Evolutionary conservation across 2,113 vertebrate species (phyloP).

Genomic region (Rhynchomys soricoides): DNA sequence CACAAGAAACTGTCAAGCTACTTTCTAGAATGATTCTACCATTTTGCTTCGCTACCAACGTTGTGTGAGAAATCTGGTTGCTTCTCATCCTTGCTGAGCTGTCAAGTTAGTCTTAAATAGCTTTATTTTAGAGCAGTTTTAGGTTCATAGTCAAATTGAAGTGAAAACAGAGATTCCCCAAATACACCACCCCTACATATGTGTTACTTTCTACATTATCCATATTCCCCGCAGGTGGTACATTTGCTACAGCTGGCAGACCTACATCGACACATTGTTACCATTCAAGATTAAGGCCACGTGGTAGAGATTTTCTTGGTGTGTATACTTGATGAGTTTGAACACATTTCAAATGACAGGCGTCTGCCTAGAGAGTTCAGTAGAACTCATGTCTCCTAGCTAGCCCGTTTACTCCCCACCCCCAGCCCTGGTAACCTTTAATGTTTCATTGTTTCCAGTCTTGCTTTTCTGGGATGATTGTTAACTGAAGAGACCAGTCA

Average conservation of each 20-base stretch:
- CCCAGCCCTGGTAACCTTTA: too few species aligned
- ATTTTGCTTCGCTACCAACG: background rate
- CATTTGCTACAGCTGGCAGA: background rate
- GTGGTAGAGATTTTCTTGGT: background rate
- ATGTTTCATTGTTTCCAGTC: background rate
- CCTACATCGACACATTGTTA: background rate
- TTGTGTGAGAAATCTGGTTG: background rate
- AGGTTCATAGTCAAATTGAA: background rate
- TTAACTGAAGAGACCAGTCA: background rate
- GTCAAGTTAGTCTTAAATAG: background rate
- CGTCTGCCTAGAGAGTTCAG: background rate
- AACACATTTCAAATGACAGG: background rate
- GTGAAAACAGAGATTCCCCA: background rate
- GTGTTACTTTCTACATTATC: background rate
- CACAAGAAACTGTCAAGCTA: background rate
- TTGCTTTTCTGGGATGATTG: background rate
- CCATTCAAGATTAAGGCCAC: background rate
- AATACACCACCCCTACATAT: background rate
- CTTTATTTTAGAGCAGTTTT: background rate
- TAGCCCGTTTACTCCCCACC: too few species aligned
- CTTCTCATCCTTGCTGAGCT: background rate
- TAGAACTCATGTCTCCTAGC: background rate
- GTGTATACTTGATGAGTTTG: background rate
- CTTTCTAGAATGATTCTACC: background rate
- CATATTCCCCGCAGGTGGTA: background rate